phyloP scores from a whole-genome alignment of 2,797 vertebrate species.

The Graptemys geographica region DNA sequence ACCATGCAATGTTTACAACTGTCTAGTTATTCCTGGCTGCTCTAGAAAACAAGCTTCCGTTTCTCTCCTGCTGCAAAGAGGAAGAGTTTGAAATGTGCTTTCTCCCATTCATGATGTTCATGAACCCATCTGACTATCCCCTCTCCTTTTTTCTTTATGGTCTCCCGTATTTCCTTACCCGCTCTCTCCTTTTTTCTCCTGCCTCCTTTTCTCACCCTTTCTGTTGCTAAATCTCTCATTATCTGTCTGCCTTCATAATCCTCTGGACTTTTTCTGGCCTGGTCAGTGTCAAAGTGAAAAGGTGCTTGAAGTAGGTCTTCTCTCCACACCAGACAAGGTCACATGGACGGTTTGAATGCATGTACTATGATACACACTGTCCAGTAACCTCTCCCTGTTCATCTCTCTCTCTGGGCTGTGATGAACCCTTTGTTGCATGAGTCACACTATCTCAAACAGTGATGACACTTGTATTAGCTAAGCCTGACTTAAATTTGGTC shows the following conservation, averaged over 20 bases:
- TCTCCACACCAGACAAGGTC: background rate
- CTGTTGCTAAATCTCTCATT: constrained; percentile 13
- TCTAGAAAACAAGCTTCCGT: background rate
- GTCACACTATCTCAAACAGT: background rate
- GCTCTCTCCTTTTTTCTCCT: background rate
- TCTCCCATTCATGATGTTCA: background rate
- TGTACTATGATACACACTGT: background rate
- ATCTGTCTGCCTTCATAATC: constrained; percentile 18
- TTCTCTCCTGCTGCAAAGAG: constrained; percentile 14
- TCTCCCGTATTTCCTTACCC: background rate
- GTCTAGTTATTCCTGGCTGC: background rate
- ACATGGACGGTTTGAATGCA: background rate
- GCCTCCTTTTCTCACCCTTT: background rate
- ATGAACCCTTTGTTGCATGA: background rate
- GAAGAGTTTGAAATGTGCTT: constrained; percentile 21
- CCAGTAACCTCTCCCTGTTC: background rate
- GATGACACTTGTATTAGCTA: background rate
- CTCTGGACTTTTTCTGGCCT: background rate
- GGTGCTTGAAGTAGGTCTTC: constrained; percentile 1
- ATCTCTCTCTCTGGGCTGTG: background rate
- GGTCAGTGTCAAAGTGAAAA: background rate
- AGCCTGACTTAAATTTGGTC: constrained; percentile 12
- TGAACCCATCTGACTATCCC: background rate
- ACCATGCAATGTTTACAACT: constrained; percentile 23
- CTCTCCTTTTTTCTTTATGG: background rate